Conservation (phyloP, 2,113 vertebrate genomes). For the Colinus virginianus region DNA sequence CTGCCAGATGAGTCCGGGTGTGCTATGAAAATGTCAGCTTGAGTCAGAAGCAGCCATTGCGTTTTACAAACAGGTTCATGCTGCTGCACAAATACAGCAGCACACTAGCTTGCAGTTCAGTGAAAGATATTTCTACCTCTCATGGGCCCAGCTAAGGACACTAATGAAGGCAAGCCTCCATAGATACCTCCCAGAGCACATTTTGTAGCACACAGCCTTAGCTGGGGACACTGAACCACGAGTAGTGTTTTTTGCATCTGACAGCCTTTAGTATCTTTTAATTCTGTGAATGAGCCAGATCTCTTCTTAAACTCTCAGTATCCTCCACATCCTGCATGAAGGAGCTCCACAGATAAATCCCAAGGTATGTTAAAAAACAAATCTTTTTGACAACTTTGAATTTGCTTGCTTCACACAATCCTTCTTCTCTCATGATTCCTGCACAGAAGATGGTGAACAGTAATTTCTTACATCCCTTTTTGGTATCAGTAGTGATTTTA, state of each 20-base stretch:
- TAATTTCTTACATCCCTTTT: not conserved
- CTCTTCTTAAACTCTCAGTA: not conserved
- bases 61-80: not conserved
- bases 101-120: not conserved
- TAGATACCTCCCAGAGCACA: not conserved
- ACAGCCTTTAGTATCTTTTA: not conserved
- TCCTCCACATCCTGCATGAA: not conserved
- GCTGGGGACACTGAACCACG: not conserved
- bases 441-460: accelerated
- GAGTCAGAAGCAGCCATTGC: not conserved
- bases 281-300: not conserved
- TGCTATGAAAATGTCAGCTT: not conserved
- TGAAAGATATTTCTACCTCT: not conserved
- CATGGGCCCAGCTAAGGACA: not conserved
- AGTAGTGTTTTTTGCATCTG: not conserved
- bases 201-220: not conserved
- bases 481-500: not conserved
- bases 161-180: not conserved
- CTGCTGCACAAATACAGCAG: not conserved
- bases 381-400: not conserved
- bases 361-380: not conserved
- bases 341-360: not conserved
- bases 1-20: not conserved
- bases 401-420: not conserved
- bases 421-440: not conserved